Evolutionary conservation across 2,888 invertebrate species (phyloP).

Genomic region (Thymelicus acteon): DNA sequence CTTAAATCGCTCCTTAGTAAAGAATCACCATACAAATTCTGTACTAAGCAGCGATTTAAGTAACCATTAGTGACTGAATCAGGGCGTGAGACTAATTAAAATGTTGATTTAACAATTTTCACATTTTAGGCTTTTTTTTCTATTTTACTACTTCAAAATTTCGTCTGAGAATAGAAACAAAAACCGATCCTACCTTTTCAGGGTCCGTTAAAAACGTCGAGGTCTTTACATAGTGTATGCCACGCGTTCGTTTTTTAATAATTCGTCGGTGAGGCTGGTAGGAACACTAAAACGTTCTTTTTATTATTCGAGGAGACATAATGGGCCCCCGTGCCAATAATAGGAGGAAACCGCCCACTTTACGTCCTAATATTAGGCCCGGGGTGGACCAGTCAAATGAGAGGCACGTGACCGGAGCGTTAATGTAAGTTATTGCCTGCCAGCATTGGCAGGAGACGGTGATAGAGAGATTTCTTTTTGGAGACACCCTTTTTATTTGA

Average conservation of each 20-base stretch:
- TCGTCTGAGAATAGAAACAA: too few species aligned
- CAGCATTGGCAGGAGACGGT: not conserved
- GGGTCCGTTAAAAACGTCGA: not conserved
- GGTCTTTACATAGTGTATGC: not conserved
- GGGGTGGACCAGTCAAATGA: conserved; percentile 64
- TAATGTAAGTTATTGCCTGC: conserved; percentile 48
- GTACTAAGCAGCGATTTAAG: too few species aligned
- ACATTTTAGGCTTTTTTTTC: too few species aligned
- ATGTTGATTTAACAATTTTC: too few species aligned
- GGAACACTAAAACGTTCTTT: conserved; percentile 44
- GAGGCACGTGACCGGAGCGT: conserved; percentile 67
- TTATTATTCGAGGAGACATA: conserved; percentile 62
- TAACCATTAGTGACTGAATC: too few species aligned
- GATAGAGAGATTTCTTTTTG: conserved; percentile 3
- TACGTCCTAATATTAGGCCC: conserved; percentile 68
- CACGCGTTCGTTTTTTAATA: conserved; percentile 22
- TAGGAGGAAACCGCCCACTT: conserved; percentile 66
- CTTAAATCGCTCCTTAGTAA: too few species aligned
- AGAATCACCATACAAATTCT: too few species aligned
- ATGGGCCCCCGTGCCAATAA: conserved; percentile 68
- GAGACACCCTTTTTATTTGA: conserved; percentile 8
- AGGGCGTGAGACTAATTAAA: too few species aligned
- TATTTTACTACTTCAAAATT: too few species aligned
- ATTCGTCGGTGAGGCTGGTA: conserved; percentile 16
- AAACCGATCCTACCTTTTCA: too few species aligned